Conservation (phyloP, 2,888 invertebrate species). For the Dasypolia templi region DNA sequence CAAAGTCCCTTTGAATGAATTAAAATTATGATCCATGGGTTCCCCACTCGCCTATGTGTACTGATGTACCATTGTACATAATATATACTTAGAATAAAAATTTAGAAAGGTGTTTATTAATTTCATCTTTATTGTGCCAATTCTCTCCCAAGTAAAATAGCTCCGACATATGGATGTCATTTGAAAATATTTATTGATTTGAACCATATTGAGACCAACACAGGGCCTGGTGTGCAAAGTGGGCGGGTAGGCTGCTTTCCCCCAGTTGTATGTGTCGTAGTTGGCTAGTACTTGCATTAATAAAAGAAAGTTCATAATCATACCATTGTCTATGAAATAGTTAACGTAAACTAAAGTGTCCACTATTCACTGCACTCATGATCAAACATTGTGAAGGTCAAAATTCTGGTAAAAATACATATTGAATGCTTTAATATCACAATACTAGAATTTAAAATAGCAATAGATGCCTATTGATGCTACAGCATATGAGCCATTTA, state of each 20-base stretch:
- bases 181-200: background rate
- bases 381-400: background rate
- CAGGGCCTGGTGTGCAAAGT: background rate
- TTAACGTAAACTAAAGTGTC: background rate
- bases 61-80: background rate
- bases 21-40: background rate
- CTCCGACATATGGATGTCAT: background rate
- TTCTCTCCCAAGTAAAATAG: background rate
- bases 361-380: slow-evolving; percentile 4
- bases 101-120: too few species aligned
- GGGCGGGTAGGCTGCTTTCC: background rate
- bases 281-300: background rate
- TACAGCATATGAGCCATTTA: slow-evolving; percentile 28
- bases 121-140: background rate
- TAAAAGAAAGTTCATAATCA: background rate
- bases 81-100: too few species aligned
- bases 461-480: slow-evolving; percentile 11
- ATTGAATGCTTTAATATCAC: slow-evolving; percentile 13
- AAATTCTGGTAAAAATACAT: slow-evolving; percentile 5
- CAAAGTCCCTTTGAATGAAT: background rate
- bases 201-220: background rate
- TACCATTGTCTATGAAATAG: background rate
- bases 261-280: background rate
- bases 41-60: background rate
- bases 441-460: slow-evolving; percentile 46